Conservation (phyloP, 2,888 invertebrate species). For the Halictus ligatus region DNA sequence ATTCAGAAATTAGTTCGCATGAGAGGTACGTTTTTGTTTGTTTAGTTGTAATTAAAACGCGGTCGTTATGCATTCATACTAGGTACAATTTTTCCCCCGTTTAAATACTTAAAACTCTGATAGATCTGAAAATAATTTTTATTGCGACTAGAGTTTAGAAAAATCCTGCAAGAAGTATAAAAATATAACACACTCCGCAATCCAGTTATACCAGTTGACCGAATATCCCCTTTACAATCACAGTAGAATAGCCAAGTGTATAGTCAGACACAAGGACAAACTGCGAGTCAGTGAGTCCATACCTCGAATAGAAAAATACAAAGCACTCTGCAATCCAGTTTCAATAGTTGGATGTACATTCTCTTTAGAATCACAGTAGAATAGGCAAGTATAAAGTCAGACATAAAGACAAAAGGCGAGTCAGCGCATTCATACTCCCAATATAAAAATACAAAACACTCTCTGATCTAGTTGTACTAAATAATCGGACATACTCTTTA, state of each 20-base stretch:
- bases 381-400: not conserved
- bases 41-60: too few relatives aligned
- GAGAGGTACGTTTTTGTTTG: too few relatives aligned
- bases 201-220: not conserved
- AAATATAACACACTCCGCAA: too few relatives aligned
- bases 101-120: too few relatives aligned
- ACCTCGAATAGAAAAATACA: not conserved
- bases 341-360: not conserved
- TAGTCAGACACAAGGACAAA: not conserved
- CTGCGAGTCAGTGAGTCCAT: not conserved
- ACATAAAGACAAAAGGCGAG: not conserved
- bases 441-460: not conserved
- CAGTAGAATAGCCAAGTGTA: not conserved
- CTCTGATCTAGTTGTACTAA: not conserved
- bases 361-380: not conserved
- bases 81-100: not conserved
- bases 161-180: not conserved
- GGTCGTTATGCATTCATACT: not conserved
- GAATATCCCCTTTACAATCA: not conserved
- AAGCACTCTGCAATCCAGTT: not conserved
- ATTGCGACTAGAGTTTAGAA: not conserved
- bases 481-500: not conserved
- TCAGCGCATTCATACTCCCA: not conserved
- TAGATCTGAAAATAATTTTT: not conserved
- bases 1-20: too few relatives aligned